These are phyloP conservation scores for Thryonomys swinderianus DNA, from an alignment of 2,113 vertebrate genomes.

Conservation along the genomic window DNA sequence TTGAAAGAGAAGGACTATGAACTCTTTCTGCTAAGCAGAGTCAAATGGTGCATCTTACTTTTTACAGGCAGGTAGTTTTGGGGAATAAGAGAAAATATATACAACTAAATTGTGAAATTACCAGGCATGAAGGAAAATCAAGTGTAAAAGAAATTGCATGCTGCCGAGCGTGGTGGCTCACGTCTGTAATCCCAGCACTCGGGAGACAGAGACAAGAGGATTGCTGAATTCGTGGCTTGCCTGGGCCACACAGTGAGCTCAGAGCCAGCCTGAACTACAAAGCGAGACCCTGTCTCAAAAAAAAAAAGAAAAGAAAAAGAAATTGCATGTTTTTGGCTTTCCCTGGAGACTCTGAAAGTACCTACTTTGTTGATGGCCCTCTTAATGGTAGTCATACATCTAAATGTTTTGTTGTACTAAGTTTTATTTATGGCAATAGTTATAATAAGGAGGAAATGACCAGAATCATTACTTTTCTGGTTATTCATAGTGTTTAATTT, in stretches of 20 bases:
- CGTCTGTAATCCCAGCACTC: too few species aligned
- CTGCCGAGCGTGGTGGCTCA: too few species aligned
- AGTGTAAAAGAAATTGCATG: not conserved
- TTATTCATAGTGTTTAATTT: slow-evolving; percentile 51
- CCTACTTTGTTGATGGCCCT: not conserved
- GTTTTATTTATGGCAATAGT: slow-evolving; percentile 32
- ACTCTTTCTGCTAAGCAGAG: not conserved
- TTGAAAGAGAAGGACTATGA: not conserved
- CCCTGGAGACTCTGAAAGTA: not conserved
- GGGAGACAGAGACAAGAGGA: too few species aligned
- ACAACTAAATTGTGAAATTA: slow-evolving; percentile 2
- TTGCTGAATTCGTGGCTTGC: too few species aligned
- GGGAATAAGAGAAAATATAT: not conserved
- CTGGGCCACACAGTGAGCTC: too few species aligned
- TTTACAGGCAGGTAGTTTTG: not conserved
- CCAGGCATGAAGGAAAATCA: not conserved
- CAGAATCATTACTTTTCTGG: slow-evolving; percentile 5
- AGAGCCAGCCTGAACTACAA: too few species aligned
- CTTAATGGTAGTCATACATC: not conserved
- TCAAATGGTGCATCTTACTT: not conserved
- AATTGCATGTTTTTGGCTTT: not conserved
- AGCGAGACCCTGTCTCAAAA: too few species aligned
- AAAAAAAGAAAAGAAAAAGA: too few species aligned
- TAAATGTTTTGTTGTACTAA: slow-evolving; percentile 37
- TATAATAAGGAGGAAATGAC: slow-evolving; percentile 42